Base-by-base conservation (phyloP, 2,113 vertebrate genomes). In the Diphyllodes magnificus region DNA sequence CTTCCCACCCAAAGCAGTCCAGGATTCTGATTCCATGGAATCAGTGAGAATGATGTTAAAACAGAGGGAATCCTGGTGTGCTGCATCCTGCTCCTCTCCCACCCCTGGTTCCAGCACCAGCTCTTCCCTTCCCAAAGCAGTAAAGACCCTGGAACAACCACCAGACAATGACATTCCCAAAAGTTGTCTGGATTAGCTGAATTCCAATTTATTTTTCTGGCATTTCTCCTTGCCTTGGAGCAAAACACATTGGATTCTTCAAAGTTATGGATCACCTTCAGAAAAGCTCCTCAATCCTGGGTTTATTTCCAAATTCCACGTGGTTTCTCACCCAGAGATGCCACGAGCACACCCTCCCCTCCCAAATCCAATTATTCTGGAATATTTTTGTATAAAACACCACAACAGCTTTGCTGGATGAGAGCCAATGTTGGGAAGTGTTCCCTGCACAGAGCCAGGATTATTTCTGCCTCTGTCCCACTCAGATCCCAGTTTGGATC, bases 41-140 rank as follows among this genome's bases (percentile, higher is more conserved):
- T 12, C 50, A 19, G 7, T 15, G 10, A 31, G 50, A 44, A 3
- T 5, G 21, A 33, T 14, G 70, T 9, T 25, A 50, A 51, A 63
- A 59, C 7, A 39, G 39, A n/a, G 49, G 60, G 13, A 85, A 14
- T 7, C 1, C 9, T 0, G 0, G 25, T 1, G 0, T 9, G 23
- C 23, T 2, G 0, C 33, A 25, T 9, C 40, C 39, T 0, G 6
- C 61, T 44, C 60, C 44, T 54, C 50, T 42, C 68, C 23, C 45
- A 30, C 10, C 45, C 63, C 51, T 3, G 42, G 1, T 15, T 23
- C 30, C 30, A n/a, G 7, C 33, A 64, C 65, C 25, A 31, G 15
- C 35, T 60, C 77, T 49, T 16, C 60, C n/a, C 56, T 30, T 22
- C 37, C 49, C 1, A 10, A 56, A 19, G 25, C 44, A 15, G 30